Evolutionary conservation across 2,113 vertebrate species (phyloP), one percentile per base, ranked within the genome.

Genomic region (Leptobrachium ailaonicum): DNA sequence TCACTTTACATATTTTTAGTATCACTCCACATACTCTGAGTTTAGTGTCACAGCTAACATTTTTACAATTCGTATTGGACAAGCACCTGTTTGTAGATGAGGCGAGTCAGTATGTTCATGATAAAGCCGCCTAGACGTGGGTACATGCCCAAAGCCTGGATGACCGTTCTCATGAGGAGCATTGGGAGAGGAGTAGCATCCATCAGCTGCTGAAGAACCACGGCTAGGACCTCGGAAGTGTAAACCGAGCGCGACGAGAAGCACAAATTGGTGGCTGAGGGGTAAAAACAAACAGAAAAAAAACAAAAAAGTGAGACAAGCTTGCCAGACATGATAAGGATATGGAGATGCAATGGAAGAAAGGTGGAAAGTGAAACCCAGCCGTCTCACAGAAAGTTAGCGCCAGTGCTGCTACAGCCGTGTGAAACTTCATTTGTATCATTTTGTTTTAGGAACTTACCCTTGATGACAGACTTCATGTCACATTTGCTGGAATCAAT

Each of bases 401-500:
- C 20, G 20, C 20, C 20, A 32, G 20, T 32, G 20, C 20, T 32
- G 20, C 20, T 32, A 32, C 20, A 32, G 20, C 20, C 20, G 20
- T 32, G 20, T 32, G 20, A 32, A 32, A 32, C 20, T 32, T 32
- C 20, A 32, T 32, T 32, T 32, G 20, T 32, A 32, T 32, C 9
- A 43, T 9, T 60, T 14, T 13, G 56, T 11, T 60, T 20, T 2
- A 2, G 58, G 2, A 0, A 40, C 87, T 83, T 68, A 98, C 97
- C 97, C 91, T 98, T 98, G 75, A 98, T 98, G 86, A 98, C 98
- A 4, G 96, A 98, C 63, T 98, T 98, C 97, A 98, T 98, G 85
- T 98, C 97, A 7, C 97, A 98, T 86, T 97, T 98, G 73, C 86
- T 91, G 0, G 96, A 96, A 86, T 98, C 95, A 0, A 98, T 96